These are phyloP conservation scores for Ariolimax columbianus DNA, from an alignment of 2,888 invertebrate species.

Conservation along the genomic window DNA sequence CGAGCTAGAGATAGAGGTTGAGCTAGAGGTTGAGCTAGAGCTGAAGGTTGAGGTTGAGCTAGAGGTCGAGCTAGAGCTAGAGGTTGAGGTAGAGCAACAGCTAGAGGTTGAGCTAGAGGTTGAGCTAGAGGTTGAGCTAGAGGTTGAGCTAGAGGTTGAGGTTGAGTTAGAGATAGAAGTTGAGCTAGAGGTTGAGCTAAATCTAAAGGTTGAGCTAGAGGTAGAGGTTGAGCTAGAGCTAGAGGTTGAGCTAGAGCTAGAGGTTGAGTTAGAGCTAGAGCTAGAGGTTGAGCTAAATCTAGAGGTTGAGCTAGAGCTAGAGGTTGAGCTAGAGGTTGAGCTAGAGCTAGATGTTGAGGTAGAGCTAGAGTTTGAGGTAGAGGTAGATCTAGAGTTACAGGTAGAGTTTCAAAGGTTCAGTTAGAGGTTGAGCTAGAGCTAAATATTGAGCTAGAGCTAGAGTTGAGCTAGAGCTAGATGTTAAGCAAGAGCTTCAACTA, in stretches of 20 bases:
- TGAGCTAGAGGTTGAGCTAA: background rate
- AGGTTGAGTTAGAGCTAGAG: background rate
- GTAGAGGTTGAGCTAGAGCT: background rate
- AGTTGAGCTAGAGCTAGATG: too few relatives aligned
- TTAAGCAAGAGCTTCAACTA: too few relatives aligned
- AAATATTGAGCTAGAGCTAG: background rate
- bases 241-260: background rate
- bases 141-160: background rate
- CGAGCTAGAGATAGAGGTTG: background rate
- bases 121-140: too few relatives aligned
- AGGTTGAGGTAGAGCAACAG: too few relatives aligned
- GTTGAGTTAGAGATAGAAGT: background rate
- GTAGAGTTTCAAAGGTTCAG: background rate
- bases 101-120: too few relatives aligned
- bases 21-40: background rate
- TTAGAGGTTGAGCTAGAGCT: background rate
- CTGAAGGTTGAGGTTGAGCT: background rate
- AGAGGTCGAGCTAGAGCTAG: too few relatives aligned
- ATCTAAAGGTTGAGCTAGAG: background rate
- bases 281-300: background rate
- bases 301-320: background rate
- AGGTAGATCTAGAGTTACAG: background rate
- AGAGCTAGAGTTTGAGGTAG: background rate
- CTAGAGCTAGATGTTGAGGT: background rate
- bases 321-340: background rate